Evolutionary conservation across 2,113 vertebrate genomes (phyloP), one percentile per base, ranked within the genome.

Genomic region (Urocitellus parryii): DNA sequence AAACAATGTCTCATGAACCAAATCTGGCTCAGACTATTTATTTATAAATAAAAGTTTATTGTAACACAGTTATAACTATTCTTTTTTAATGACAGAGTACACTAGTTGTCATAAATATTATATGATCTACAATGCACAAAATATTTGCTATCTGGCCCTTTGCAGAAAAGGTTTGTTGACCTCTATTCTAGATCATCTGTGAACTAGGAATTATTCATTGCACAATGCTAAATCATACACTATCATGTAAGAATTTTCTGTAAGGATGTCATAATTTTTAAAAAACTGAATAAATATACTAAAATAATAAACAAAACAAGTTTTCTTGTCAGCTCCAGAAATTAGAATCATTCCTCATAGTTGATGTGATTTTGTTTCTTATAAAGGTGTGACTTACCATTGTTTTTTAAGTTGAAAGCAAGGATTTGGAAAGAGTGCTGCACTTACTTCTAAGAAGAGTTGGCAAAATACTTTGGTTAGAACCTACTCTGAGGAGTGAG

Each of bases 21-120:
- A 82, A 84, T 88, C 37, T 78, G 48, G 10, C 2, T 20, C 37
- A 37, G 1, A 65, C 34, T 84, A n/a, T 74, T n/a, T 73, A 53
- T 79, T 82, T 63, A 27, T 70, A 96, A 94, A 83, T 82, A 42
- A 79, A 67, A 65, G 8, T 70, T 88, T 72, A 48, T 48, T 48
- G 12, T 48, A 84, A 91, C 17, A 70, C 1, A 76, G 22, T 20
- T 11, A 88, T 11, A 72, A 4, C 0, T 5, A 56, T 56, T 37
- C n/a, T 45, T 68, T 80, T 48, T 37, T n/a, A 70, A 29, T 90
- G 5, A 29, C 29, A 91, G 72, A 89, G 63, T 2, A 37, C 20
- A 88, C 5, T 53, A 73, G 14, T 77, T 74, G 8, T 12, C n/a
- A 42, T 22, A 86, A 83, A 79, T n/a, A 39, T 39, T 39, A 39